Evolutionary conservation across 1,140 invertebrate genomes (phyloP).

Genomic region (Drosophila subobscura): DNA sequence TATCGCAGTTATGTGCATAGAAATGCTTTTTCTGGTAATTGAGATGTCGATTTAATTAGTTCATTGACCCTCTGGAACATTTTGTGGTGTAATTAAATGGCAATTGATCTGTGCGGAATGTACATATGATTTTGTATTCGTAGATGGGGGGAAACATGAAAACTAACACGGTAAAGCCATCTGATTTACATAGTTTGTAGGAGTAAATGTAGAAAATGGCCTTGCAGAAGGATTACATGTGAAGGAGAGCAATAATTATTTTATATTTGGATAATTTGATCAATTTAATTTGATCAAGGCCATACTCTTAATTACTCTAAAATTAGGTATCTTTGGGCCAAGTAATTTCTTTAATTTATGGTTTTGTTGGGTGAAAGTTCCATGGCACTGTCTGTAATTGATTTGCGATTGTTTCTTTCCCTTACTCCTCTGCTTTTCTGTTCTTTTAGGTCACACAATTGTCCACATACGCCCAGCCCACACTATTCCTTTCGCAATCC

Average conservation of each 20-base stretch:
- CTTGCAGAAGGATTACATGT: too few relatives aligned
- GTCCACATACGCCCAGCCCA: not conserved
- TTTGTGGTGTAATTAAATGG: slow-evolving; percentile 10
- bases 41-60: slow-evolving; percentile 40
- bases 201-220: too few relatives aligned
- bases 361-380: not conserved
- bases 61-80: slow-evolving; percentile 19
- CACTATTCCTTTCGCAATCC: not conserved
- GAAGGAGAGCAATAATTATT: too few relatives aligned
- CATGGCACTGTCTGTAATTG: not conserved
- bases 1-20: slow-evolving; percentile 18
- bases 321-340: too few relatives aligned
- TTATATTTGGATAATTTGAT: too few relatives aligned
- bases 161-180: not conserved
- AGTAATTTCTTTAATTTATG: not conserved
- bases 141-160: not conserved
- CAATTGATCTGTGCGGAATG: slow-evolving; percentile 4
- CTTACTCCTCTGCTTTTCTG: not conserved
- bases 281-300: too few relatives aligned
- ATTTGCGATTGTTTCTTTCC: slow-evolving; percentile 1
- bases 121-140: slow-evolving; percentile 1
- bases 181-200: too few relatives aligned
- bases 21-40: slow-evolving; percentile 12
- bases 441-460: slow-evolving; percentile 1
- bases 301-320: too few relatives aligned